Evolutionary conservation across 2,888 invertebrate genomes (phyloP).

Genomic region (Chrysolina americana): DNA sequence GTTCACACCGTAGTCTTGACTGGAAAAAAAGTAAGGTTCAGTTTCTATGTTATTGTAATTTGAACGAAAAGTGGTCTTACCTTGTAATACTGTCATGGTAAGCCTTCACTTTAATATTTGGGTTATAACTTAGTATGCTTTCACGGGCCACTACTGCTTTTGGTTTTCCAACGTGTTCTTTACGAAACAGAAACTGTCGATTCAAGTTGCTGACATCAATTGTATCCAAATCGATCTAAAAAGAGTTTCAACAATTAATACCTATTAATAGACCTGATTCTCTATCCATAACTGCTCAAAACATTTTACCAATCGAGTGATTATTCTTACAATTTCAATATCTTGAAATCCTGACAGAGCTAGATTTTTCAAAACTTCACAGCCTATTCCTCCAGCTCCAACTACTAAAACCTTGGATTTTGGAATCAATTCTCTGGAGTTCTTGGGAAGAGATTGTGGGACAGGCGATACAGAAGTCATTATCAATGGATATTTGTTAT

Average conservation of each 20-base stretch:
- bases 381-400: slow-evolving; percentile 99
- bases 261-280: too few species aligned
- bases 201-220: slow-evolving; percentile 99
- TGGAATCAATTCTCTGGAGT: slow-evolving; percentile 77
- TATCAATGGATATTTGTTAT: not conserved
- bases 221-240: slow-evolving; percentile 98
- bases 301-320: too few species aligned
- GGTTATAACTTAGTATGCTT: slow-evolving; percentile 90
- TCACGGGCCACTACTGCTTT: slow-evolving; percentile 94
- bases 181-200: slow-evolving; percentile 98
- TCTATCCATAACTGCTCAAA: too few species aligned
- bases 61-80: slow-evolving; percentile 72
- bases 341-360: slow-evolving; percentile 93
- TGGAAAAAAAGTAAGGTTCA: slow-evolving; percentile 67
- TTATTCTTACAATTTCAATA: slow-evolving; percentile 89
- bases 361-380: slow-evolving; percentile 97
- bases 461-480: slow-evolving; percentile 70
- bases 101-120: slow-evolving; percentile 88
- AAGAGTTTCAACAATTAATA: too few species aligned
- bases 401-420: slow-evolving; percentile 87
- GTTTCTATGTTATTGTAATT: slow-evolving; percentile 14
- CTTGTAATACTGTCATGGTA: slow-evolving; percentile 95
- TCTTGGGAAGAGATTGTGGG: slow-evolving; percentile 77
- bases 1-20: slow-evolving; percentile 88
- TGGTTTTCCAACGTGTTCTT: slow-evolving; percentile 97